These are phyloP conservation scores for Tiphia femorata DNA, from an alignment of 2,888 invertebrate species.

Conservation along the genomic window DNA sequence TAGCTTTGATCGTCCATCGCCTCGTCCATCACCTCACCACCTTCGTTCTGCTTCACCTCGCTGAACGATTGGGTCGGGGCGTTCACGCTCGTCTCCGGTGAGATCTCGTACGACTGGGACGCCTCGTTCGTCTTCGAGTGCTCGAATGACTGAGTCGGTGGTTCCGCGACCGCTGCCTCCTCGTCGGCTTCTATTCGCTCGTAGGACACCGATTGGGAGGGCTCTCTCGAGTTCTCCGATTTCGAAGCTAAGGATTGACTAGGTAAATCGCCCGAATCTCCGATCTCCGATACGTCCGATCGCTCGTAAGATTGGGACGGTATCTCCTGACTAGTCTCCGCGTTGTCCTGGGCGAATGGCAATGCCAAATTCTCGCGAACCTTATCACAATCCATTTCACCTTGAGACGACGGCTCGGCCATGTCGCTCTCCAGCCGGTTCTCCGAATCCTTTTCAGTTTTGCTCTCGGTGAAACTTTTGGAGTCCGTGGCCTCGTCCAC, in stretches of 20 bases:
- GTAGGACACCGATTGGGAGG: constrained; percentile 56
- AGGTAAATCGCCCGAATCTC: constrained; percentile 53
- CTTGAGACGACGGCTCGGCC: constrained; percentile 50
- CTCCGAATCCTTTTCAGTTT: constrained; percentile 21
- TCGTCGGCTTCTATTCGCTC: constrained; percentile 57
- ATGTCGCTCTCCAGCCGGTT: no score
- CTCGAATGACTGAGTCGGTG: constrained; percentile 60
- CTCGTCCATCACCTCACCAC: constrained; percentile 39
- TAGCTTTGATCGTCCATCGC: constrained; percentile 59
- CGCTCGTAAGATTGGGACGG: constrained; percentile 64
- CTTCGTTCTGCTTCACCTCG: constrained; percentile 55
- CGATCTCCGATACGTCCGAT: constrained; percentile 45
- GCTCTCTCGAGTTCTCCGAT: constrained; percentile 56
- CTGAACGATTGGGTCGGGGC: constrained; percentile 63
- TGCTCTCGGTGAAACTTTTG: constrained; percentile 27
- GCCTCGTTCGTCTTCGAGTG: constrained; percentile 54
- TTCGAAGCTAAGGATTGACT: constrained; percentile 62
- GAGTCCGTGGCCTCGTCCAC: constrained; percentile 40
- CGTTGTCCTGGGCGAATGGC: constrained; percentile 40
- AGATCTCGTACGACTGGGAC: constrained; percentile 53
- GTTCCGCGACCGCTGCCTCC: constrained; percentile 43
- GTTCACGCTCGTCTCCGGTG: constrained; percentile 48
- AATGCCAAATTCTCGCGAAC: constrained; percentile 37
- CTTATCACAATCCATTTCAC: constrained; percentile 28
- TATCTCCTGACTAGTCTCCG: constrained; percentile 51